These are phyloP conservation scores for Elymnias hypermnestra DNA, from an alignment of 1,140 invertebrate species.

Conservation along the genomic window DNA sequence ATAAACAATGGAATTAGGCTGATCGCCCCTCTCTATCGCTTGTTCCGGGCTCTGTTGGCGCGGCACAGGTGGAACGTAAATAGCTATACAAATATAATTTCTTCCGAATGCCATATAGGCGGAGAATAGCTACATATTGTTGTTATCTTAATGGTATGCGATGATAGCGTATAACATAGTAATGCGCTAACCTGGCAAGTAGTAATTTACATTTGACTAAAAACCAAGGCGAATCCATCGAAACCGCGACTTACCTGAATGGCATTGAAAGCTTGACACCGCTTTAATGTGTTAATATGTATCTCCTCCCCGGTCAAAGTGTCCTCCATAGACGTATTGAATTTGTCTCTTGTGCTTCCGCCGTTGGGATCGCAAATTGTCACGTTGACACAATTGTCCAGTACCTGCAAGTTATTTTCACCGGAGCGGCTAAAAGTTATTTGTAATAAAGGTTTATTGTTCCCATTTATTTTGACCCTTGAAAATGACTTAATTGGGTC, in stretches of 20 bases:
- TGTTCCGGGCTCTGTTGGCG: too few species aligned
- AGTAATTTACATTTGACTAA: too few species aligned
- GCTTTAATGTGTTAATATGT: conserved; percentile 54
- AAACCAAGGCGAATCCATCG: too few species aligned
- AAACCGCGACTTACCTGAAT: conserved; percentile 61
- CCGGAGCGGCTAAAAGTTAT: conserved; percentile 55
- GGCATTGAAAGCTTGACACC: conserved; percentile 72
- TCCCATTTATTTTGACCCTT: conserved; percentile 58
- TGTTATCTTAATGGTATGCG: too few species aligned
- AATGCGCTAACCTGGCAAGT: too few species aligned
- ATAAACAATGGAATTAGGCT: too few species aligned
- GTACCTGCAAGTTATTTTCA: conserved; percentile 56
- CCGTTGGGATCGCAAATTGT: conserved; percentile 39
- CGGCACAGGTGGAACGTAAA: too few species aligned
- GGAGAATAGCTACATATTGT: too few species aligned
- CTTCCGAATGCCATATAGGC: too few species aligned
- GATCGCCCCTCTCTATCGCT: too few species aligned
- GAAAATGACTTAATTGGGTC: conserved; percentile 49
- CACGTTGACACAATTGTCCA: conserved; percentile 61
- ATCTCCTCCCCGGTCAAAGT: conserved; percentile 40
- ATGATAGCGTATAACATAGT: too few species aligned
- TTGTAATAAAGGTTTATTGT: conserved; percentile 59
- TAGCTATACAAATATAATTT: too few species aligned
- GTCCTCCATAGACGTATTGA: conserved; percentile 41
- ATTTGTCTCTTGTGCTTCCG: conserved; percentile 33